Evolutionary conservation across 2,888 invertebrate species (phyloP), one percentile per base, ranked within the genome.

Genomic region (Steinernema hermaphroditum): DNA sequence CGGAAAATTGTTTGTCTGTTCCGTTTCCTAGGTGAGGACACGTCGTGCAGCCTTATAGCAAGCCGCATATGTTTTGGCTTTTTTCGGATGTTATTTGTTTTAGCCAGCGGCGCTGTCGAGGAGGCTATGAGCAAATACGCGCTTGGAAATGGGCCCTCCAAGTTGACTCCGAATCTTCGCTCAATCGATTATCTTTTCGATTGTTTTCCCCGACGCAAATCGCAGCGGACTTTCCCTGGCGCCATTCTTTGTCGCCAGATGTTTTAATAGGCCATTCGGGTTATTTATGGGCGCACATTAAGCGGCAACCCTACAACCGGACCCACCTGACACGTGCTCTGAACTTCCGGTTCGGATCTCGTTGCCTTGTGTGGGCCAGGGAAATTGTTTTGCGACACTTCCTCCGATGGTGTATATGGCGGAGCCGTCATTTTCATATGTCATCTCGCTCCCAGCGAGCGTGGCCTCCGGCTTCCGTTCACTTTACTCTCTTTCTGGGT

Each of bases 221-320:
- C 27, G 14, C 37, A 34, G 27, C n/a, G 68, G 27, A 37, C 37
- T 34, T 68, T 68, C 32, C 32, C n/a, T 41, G 16, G 24, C 34
- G 69, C 22, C 69, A 69, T 69, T 69, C 46, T 41, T 69, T 69
- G 46, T 46, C 46, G 49, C 62, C 62, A 62, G 41, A 46, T 69
- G 44, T 69, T 46, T 44, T 29, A 24, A 41, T 46, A n/a, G 37
- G 44, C 27, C 69, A 41, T 9, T 41, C n/a, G 32, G 22, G 22
- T 69, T 46, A 49, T 44, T 69, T 49, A 69, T 69, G 24, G 69
- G 46, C 32, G 44, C 6, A 43, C 27, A 69, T 44, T 69, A 29
- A 16, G 43, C 44, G 68, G 22, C 6, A 50, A 50, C 6, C 19
- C 19, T 24, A n/a, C n/a, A n/a, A n/a, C n/a, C n/a, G n/a, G n/a